Conservation (phyloP, 2,888 invertebrate species). For the Drosophila villosipedis region DNA sequence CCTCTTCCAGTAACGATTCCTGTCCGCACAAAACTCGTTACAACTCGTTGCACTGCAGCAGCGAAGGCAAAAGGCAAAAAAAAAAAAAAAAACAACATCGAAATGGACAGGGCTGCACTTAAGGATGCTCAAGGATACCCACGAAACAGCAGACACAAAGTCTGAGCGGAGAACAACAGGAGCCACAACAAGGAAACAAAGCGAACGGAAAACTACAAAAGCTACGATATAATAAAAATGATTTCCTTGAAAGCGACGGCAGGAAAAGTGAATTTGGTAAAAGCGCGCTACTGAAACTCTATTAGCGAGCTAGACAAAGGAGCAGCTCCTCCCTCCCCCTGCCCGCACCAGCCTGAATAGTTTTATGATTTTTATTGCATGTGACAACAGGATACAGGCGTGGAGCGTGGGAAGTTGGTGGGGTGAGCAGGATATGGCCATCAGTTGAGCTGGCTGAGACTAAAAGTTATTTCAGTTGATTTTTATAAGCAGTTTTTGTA, state of each 20-base stretch:
- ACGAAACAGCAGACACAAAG: conserved; percentile 42
- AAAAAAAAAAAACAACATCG: neutral
- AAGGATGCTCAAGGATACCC: conserved; percentile 53
- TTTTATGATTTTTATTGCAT: conserved; percentile 79
- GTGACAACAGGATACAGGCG: conserved; percentile 64
- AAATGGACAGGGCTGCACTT: conserved; percentile 68
- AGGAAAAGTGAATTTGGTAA: conserved; percentile 70
- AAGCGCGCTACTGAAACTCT: conserved; percentile 65
- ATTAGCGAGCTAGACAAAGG: conserved; percentile 77
- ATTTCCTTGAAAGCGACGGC: conserved; percentile 61
- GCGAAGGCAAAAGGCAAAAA: conserved; percentile 11
- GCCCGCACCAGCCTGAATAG: conserved; percentile 56
- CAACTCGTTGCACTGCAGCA: conserved; percentile 28
- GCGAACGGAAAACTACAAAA: conserved; percentile 74
- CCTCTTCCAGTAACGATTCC: conserved; percentile 21
- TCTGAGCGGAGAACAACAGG: conserved; percentile 24
- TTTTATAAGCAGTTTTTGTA: conserved; percentile 36
- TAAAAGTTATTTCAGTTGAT: conserved; percentile 54
- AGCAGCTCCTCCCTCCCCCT: conserved; percentile 3
- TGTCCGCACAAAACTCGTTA: conserved; percentile 30
- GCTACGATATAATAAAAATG: conserved; percentile 79
- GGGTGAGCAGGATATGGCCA: conserved; percentile 47
- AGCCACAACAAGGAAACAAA: conserved; percentile 40
- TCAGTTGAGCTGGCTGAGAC: conserved; percentile 36
- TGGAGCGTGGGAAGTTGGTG: neutral